Evolutionary conservation across 1,140 invertebrate species (phyloP).

Genomic region (Dreissena polymorpha): DNA sequence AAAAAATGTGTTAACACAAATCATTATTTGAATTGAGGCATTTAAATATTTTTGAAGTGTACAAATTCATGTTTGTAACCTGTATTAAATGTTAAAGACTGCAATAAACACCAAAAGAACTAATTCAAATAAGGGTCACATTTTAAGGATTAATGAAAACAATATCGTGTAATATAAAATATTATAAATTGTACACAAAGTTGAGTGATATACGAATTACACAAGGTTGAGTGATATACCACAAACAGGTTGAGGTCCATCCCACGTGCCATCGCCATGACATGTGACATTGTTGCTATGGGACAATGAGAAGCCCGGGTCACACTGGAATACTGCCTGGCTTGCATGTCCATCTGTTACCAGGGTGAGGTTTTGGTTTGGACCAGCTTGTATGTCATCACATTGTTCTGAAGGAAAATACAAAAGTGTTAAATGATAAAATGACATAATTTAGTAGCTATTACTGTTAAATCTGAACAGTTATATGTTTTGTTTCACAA

Average conservation of each 20-base stretch:
- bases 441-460: too few relatives aligned
- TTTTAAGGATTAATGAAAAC: too few relatives aligned
- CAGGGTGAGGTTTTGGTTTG: slow-evolving; percentile 21
- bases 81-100: too few relatives aligned
- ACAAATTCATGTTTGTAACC: too few relatives aligned
- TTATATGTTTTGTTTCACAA: too few relatives aligned
- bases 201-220: not conserved
- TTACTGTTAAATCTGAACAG: not conserved
- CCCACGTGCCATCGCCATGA: slow-evolving; percentile 17
- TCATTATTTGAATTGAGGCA: too few relatives aligned
- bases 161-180: too few relatives aligned
- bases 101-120: too few relatives aligned
- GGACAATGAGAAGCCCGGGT: slow-evolving; percentile 16
- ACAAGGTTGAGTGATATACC: not conserved
- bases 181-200: too few relatives aligned
- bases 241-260: slow-evolving; percentile 10
- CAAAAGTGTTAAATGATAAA: too few relatives aligned
- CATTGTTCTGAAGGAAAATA: slow-evolving; percentile 8
- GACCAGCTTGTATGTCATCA: not conserved
- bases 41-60: too few relatives aligned
- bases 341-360: not conserved
- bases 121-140: too few relatives aligned
- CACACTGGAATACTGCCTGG: slow-evolving; percentile 20
- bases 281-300: slow-evolving; percentile 41
- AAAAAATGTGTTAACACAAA: not conserved